Conservation (phyloP, 2,797 vertebrate genomes). For the Phoeniculus purpureus region DNA sequence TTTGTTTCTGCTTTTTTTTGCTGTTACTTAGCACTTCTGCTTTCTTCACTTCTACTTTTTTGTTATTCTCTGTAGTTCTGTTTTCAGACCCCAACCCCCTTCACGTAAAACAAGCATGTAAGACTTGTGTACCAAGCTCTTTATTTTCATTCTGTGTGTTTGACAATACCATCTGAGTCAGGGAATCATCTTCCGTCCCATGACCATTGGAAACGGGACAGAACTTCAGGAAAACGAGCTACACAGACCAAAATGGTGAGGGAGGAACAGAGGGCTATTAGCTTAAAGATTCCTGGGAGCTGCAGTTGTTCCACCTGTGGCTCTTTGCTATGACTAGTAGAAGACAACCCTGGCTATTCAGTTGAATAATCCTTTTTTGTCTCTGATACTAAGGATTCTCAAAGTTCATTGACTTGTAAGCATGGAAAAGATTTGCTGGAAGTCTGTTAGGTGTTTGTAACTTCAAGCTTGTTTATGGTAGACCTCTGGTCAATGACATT, state of each 20-base stretch:
- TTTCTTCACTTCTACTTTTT: conserved; percentile 1
- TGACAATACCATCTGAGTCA: not conserved
- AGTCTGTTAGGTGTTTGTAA: not conserved
- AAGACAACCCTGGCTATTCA: not conserved
- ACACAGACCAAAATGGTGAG: not conserved
- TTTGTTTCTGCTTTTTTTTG: not conserved
- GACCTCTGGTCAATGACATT: too few relatives aligned
- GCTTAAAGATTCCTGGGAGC: not conserved
- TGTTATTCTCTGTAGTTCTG: not conserved
- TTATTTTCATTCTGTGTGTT: not conserved
- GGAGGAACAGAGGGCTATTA: not conserved
- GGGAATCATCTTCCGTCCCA: not conserved
- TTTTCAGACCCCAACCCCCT: not conserved
- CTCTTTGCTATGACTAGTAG: not conserved
- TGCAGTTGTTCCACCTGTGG: not conserved
- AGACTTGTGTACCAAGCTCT: not conserved
- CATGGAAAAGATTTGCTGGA: not conserved
- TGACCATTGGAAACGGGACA: not conserved
- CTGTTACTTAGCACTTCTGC: not conserved
- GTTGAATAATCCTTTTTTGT: not conserved
- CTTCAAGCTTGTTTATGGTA: not conserved
- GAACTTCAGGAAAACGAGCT: not conserved
- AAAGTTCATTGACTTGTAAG: not conserved
- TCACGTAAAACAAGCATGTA: not conserved
- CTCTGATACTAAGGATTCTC: not conserved